Percentiles rank a stretch among this genome's conserved stretches.
Conservation (phyloP, 2,888 invertebrate genomes). For the Hyalella azteca region DNA sequence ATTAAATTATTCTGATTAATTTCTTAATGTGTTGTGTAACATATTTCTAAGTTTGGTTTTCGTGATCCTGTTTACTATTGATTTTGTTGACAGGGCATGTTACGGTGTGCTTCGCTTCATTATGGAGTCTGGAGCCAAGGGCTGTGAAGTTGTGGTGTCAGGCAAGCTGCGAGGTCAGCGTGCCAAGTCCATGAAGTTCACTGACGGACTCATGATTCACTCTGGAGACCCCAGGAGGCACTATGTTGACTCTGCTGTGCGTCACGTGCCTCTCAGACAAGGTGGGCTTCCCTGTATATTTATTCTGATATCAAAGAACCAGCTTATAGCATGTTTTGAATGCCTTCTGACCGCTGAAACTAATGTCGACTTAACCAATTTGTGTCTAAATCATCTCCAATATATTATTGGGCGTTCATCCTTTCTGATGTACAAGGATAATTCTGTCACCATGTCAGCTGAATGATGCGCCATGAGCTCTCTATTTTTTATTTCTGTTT, state of each 20-base stretch:
- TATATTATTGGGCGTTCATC: too few species aligned
- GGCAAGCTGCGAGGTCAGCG: constrained; percentile 98
- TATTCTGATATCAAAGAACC: not conserved
- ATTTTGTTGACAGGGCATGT: constrained; percentile 73
- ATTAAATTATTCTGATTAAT: too few species aligned
- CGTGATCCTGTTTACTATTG: too few species aligned
- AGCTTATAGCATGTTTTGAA: not conserved
- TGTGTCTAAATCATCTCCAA: too few species aligned
- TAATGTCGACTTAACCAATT: too few species aligned
- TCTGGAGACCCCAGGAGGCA: constrained; percentile 98
- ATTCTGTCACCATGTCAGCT: too few species aligned
- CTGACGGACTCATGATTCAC: constrained; percentile 99
- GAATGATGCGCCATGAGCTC: too few species aligned
- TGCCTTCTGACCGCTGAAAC: not conserved
- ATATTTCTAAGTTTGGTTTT: too few species aligned
- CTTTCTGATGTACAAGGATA: too few species aligned
- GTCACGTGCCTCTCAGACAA: constrained; percentile 96
- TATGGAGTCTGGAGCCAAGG: constrained; percentile 96
- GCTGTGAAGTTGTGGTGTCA: constrained; percentile 94
- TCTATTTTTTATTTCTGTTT: too few species aligned
- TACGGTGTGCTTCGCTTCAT: constrained; percentile 98
- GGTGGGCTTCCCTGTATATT: constrained; percentile 66
- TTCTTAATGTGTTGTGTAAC: too few species aligned
- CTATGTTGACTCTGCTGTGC: constrained; percentile 96
- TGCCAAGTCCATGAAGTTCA: constrained; percentile 99